Evolutionary conservation across 2,888 invertebrate species (phyloP), one percentile per base, ranked within the genome.

Genomic region (Nezara viridula): DNA sequence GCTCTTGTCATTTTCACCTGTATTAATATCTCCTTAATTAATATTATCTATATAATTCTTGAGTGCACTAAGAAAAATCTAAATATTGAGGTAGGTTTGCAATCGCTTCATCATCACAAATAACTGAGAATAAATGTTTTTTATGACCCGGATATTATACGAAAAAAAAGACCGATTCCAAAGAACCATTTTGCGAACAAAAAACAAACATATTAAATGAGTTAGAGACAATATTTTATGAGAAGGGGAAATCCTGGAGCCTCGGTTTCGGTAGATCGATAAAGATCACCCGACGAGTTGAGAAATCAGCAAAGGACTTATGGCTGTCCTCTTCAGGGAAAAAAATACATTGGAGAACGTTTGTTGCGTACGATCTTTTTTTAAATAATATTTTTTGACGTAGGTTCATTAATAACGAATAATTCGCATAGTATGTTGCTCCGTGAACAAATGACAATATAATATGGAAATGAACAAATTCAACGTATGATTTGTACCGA

Each of bases 201-300:
- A 60, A 60, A 60, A 60, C 19, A 73, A 37, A 73, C 21, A 73
- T 37, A 73, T 73, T 32, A 19, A 73, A 73, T 73, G 66, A 73
- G 32, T 73, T 37, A 37, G 32, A 19, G 66, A 73, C 32, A 19
- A 73, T 73, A 73, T 37, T 73, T 73, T 73, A 73, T 73, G 66
- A 37, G 66, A 37, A 37, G 66, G 37, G 7, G 66, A 73, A 73
- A 73, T 7, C 66, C 66, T 73, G 66, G 24, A 73, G 19, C 32
- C 37, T 73, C 16, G 66, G 66, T 19, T 73, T 73, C 19, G 32
- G 66, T 7, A 37, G 66, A 73, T 73, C 66, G 66, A 73, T 73
- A 73, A 73, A 32, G 66, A 73, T 73, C 66, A 73, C 32, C 37
- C 66, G 66, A 73, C 66, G 66, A 37, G 66, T 73, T 73, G 37